Evolutionary conservation across 2,888 invertebrate genomes (phyloP).

Genomic region (Tachina grossa): DNA sequence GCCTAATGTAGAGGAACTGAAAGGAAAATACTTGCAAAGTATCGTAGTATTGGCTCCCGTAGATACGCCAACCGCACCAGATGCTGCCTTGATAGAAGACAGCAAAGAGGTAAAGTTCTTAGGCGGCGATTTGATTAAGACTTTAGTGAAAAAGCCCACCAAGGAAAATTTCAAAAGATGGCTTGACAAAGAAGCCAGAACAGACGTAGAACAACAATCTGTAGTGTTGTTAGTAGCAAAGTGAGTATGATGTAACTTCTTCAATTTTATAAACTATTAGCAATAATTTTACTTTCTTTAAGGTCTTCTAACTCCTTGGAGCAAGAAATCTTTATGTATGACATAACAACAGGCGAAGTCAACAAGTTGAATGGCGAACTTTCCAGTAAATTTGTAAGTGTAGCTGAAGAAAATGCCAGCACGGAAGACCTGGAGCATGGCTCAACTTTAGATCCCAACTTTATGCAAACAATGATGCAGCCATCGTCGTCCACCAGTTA

Average conservation of each 20-base stretch:
- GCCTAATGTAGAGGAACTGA: conserved; percentile 89
- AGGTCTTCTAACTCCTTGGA: conserved; percentile 82
- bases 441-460: conserved; percentile 81
- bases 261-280: neutral
- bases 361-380: conserved; percentile 91
- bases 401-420: conserved; percentile 92
- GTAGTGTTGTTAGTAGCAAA: conserved; percentile 91
- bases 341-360: conserved; percentile 88
- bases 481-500: conserved; percentile 76
- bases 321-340: conserved; percentile 94
- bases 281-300: neutral
- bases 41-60: conserved; percentile 94
- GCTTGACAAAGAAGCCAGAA: conserved; percentile 90
- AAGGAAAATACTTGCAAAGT: conserved; percentile 90
- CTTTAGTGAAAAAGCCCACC: conserved; percentile 89
- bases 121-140: conserved; percentile 89
- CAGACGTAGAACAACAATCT: conserved; percentile 89
- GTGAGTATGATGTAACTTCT: conserved; percentile 84
- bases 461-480: conserved; percentile 80
- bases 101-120: conserved; percentile 88
- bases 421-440: conserved; percentile 86
- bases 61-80: conserved; percentile 84
- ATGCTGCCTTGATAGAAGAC: conserved; percentile 84
- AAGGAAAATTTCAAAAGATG: conserved; percentile 91
- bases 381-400: conserved; percentile 92